Evolutionary conservation across 23 tunicate genomes (phyloP), one percentile per base, ranked within the genome.

Genomic region (Trididemnum miniatum): DNA sequence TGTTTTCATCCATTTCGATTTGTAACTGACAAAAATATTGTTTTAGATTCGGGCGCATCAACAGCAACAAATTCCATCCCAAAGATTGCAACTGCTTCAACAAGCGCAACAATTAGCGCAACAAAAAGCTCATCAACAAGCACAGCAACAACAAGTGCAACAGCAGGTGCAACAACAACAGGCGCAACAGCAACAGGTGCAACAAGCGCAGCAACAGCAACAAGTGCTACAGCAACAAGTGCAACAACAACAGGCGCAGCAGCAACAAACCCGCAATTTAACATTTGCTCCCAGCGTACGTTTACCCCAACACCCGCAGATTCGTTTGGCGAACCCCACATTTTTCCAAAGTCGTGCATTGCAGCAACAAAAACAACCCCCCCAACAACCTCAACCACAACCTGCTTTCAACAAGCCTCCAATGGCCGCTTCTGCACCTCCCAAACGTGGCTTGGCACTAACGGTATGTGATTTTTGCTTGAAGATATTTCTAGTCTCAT

Each of bases 401-500:
- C 84, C 31, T 5, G 24, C 74, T 20, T 83, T 54, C 35, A 54
- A 54, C 54, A 83, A 72, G 60, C 80, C 57, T 3, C 87, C 32
- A 72, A 49, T 29, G 25, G 33, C 60, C 7, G 39, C 35, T n/a
- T 64, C 82, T 29, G 72, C 82, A 2, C 35, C 82, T 18, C 82
- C 88, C 4, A 84, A 84, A 51, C 39, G 31, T 2, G 88, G 88
- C 26, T 38, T 84, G 22, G 76, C 63, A 28, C 65, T 84, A 1
- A 60, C 88, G 38, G 88, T 84, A 57, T 4, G 82, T 77, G 25
- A 37, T 7, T 44, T 44, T 44, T 44, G n/a, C n/a, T n/a, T n/a
- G n/a, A n/a, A n/a, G n/a, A n/a, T n/a, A n/a, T n/a, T n/a, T n/a
- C n/a, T n/a, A n/a, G n/a, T n/a, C n/a, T n/a, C n/a, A n/a, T n/a